Evolutionary conservation across 2,797 vertebrate species (phyloP).

Genomic region (Forpus xanthops): DNA sequence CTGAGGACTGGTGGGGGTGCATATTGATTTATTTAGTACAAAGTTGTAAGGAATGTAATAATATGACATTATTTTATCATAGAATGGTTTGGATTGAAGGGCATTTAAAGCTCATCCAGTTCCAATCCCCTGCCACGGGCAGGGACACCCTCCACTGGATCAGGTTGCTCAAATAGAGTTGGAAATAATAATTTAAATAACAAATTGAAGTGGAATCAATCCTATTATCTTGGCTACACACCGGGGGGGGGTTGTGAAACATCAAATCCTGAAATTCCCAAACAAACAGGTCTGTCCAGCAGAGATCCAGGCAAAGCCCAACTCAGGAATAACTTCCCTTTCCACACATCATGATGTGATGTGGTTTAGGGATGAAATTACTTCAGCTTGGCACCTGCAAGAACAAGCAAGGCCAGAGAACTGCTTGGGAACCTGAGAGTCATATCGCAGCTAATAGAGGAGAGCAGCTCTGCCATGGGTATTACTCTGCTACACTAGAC

Average conservation of each 20-base stretch:
- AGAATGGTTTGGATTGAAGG: not conserved
- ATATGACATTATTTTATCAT: not conserved
- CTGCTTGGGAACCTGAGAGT: not conserved
- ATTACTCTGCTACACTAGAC: too few species aligned
- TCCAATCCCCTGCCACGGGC: not conserved
- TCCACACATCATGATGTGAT: rapidly evolving
- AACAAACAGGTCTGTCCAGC: not conserved
- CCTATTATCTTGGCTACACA: rapidly evolving
- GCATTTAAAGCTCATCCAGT: not conserved
- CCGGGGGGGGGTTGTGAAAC: not conserved
- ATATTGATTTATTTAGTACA: not conserved
- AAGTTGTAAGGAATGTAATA: not conserved
- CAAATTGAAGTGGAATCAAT: not conserved
- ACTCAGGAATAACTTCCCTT: not conserved
- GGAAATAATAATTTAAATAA: not conserved
- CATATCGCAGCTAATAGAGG: not conserved
- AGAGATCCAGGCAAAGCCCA: too few species aligned
- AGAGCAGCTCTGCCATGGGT: not conserved
- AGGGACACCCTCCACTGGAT: not conserved
- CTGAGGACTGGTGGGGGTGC: not conserved
- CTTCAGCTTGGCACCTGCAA: not conserved
- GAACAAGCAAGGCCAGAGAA: not conserved
- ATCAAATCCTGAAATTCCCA: not conserved
- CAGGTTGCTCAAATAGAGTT: not conserved
- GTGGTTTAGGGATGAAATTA: not conserved